Base-by-base conservation (phyloP, 1,140 invertebrate genomes). In the Spodoptera frugiperda region DNA sequence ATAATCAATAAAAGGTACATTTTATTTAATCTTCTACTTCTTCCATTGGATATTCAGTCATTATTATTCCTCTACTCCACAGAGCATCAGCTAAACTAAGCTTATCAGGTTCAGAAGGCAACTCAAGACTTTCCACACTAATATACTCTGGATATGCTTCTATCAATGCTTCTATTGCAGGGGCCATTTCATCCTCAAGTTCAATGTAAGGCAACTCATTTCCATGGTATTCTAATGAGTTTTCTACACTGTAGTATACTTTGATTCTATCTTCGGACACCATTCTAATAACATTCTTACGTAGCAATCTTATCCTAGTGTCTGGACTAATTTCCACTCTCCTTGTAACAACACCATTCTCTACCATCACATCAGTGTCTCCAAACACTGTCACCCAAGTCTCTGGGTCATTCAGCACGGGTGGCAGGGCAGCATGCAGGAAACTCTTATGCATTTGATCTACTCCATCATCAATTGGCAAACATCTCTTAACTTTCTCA, bases 401-500 rank as follows among this genome's bases (percentile, higher is more conserved):
- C 90, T 98, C 98, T 55, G 94, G 91, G 79, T 95, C 88, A 51
- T 93, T 95, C 0, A 99, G 87, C 48, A 96, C 94, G 0, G 98
- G 98, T 1, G 98, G 98, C 59, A 99, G 88, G n/a, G 97, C 97
- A 91, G 98, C 97, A 83, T 98, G 97, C 79, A 99, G 96, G 79
- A 97, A 98, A 76, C 96, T 95, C 84, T 97, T 98, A 1, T 96
- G 97, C 94, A 99, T 95, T 91, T 97, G 95, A 93, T 99, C 98
- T 17, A 97, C 97, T 61, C 97, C 97, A 21, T 95, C 94, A 93
- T 99, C 98, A 55, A 99, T 90, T 19, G 97, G 96, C 10, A 97
- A 90, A 84, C 97, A 94, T 21, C 96, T 89, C 44, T 96, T 89
- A 76, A 98, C 82, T 82, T 95, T 95, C 12, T 90, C 83, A 76